phyloP scores from a whole-genome alignment of 23 tunicate genomes.

The Botrylloides violaceus region DNA sequence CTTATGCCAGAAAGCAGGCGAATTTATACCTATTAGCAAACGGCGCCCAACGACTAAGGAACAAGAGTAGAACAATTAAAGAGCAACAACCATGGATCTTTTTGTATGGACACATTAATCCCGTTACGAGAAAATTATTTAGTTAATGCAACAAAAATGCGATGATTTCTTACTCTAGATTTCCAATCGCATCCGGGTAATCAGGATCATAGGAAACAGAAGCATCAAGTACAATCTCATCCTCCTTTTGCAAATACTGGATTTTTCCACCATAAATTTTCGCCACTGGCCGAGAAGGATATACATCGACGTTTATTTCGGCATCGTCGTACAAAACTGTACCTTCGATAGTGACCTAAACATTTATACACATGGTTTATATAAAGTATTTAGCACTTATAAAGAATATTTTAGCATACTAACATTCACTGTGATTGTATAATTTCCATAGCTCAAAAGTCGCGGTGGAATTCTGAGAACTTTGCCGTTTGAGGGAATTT shows the following conservation, averaged over 20 bases:
- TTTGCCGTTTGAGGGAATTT: background rate
- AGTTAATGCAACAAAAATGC: too few relatives aligned
- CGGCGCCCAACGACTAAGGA: too few relatives aligned
- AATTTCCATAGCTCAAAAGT: slow-evolving; percentile 4
- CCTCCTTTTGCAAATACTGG: background rate
- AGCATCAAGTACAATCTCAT: slow-evolving; percentile 4
- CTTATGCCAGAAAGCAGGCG: too few relatives aligned
- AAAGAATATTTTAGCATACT: background rate
- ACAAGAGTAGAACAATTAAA: too few relatives aligned
- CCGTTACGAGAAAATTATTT: too few relatives aligned
- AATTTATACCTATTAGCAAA: too few relatives aligned
- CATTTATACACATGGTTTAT: background rate
- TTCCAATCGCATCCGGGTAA: background rate
- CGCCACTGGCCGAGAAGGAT: slow-evolving; percentile 7
- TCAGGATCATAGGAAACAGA: slow-evolving; percentile 19
- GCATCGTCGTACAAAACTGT: slow-evolving; percentile 4
- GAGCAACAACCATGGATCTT: too few relatives aligned
- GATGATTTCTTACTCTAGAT: background rate
- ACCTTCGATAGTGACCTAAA: slow-evolving; percentile 9
- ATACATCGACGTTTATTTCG: background rate
- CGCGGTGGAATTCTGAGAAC: slow-evolving; percentile 9
- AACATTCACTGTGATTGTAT: slow-evolving; percentile 2
- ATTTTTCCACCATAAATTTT: slow-evolving; percentile 20
- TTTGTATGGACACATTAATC: too few relatives aligned
- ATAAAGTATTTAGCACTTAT: background rate